Conservation (phyloP, 2,797 vertebrate genomes). For the Nannoperca obscura region DNA sequence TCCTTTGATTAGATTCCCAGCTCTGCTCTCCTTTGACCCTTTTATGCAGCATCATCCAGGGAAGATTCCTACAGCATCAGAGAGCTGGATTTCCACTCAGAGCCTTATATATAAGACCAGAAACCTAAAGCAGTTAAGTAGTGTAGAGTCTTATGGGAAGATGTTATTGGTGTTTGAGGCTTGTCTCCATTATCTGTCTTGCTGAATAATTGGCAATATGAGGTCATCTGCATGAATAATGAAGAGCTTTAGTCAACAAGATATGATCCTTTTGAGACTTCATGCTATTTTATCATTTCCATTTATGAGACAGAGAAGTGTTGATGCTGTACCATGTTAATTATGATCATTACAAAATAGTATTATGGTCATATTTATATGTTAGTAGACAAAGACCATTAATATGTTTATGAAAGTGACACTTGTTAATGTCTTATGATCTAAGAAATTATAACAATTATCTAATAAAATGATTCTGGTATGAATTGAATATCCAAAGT, state of each 20-base stretch:
- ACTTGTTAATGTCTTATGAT: neutral
- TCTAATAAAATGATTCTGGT: neutral
- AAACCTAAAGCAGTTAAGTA: conserved; percentile 29
- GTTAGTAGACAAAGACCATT: neutral
- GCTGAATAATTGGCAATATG: neutral
- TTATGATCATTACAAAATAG: neutral
- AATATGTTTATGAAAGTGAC: neutral
- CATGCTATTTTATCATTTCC: neutral
- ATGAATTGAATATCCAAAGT: neutral
- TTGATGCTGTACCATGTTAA: neutral
- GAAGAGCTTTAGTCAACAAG: neutral
- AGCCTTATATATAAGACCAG: conserved; percentile 29
- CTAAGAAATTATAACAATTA: neutral
- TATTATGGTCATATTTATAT: neutral
- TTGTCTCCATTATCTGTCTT: conserved; percentile 12
- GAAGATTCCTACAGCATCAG: conserved; percentile 57
- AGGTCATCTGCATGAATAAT: conserved; percentile 1
- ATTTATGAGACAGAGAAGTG: neutral
- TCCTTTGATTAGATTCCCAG: conserved; percentile 79
- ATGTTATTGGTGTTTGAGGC: conserved; percentile 18
- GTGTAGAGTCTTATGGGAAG: conserved; percentile 7
- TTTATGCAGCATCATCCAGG: conserved; percentile 67
- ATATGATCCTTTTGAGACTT: conserved; percentile 3
- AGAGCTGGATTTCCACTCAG: conserved; percentile 41
- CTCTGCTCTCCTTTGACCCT: conserved; percentile 66